These are phyloP conservation scores for Oncorhynchus gorbuscha DNA, from an alignment of 2,113 vertebrate genomes.

Conservation along the genomic window DNA sequence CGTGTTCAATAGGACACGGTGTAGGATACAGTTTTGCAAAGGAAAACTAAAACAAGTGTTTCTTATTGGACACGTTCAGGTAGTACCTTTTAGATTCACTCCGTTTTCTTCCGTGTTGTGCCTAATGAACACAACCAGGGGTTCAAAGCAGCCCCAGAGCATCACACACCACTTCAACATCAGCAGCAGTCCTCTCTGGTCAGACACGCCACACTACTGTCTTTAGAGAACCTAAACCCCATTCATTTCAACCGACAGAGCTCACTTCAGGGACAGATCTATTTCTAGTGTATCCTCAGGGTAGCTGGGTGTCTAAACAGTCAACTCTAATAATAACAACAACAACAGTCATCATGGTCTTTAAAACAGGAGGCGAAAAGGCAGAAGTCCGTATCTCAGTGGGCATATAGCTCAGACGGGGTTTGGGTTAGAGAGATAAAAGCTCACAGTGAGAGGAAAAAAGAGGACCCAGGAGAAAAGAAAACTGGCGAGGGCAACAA, in stretches of 20 bases:
- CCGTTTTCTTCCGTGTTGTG: too few species aligned
- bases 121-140: background rate
- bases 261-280: background rate
- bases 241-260: background rate
- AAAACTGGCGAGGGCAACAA: background rate
- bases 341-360: conserved; percentile 2
- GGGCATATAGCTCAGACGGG: conserved; percentile 11
- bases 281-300: background rate
- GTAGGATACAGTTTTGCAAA: too few species aligned
- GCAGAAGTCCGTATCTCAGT: conserved; percentile 33
- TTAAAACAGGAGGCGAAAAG: conserved; percentile 37
- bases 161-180: background rate
- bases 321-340: too few species aligned
- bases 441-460: conserved; percentile 60
- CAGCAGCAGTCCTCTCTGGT: background rate
- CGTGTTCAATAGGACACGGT: background rate
- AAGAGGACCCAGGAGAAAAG: conserved; percentile 20
- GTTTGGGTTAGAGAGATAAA: conserved; percentile 44
- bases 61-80: too few species aligned
- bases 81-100: too few species aligned
- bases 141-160: background rate
- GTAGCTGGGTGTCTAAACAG: background rate
- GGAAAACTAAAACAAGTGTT: too few species aligned
- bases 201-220: background rate
- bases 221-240: background rate